These are phyloP conservation scores for Mareca penelope DNA, from an alignment of 2,797 vertebrate species.

Conservation along the genomic window DNA sequence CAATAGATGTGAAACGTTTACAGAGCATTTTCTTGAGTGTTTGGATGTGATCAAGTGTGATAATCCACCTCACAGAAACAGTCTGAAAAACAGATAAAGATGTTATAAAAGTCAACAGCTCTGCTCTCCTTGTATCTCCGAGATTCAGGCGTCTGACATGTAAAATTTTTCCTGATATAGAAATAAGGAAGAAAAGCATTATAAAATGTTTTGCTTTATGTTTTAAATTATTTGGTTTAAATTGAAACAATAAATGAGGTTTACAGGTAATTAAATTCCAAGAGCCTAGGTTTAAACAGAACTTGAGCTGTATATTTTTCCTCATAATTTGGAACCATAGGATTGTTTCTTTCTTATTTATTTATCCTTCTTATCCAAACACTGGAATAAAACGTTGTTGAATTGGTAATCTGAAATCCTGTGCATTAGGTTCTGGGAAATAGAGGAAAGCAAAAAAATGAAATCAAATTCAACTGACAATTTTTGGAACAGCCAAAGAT, in stretches of 20 bases:
- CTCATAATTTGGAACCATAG: not conserved
- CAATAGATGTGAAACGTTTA: not conserved
- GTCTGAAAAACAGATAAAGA: not conserved
- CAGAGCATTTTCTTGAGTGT: not conserved
- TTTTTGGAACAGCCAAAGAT: not conserved
- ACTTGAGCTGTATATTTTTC: not conserved
- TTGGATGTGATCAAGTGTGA: not conserved
- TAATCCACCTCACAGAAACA: not conserved
- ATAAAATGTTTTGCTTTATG: not conserved
- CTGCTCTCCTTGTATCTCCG: not conserved
- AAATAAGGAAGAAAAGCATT: not conserved
- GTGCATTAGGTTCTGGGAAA: not conserved
- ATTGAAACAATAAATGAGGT: not conserved
- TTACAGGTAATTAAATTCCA: constrained; percentile 31
- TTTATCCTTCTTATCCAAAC: not conserved
- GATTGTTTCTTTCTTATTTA: not conserved
- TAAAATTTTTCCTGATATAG: not conserved
- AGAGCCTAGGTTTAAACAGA: not conserved
- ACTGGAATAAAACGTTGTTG: not conserved
- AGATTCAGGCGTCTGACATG: not conserved
- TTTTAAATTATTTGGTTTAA: not conserved
- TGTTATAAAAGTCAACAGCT: not conserved
- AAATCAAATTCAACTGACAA: not conserved
- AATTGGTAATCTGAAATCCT: not conserved
- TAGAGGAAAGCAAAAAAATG: not conserved